A percentile compares a stretch with the other conserved stretches of the same genome.
Evolutionary conservation across 2,888 invertebrate species (phyloP).

Genomic region (Drosophila ustulata): DNA sequence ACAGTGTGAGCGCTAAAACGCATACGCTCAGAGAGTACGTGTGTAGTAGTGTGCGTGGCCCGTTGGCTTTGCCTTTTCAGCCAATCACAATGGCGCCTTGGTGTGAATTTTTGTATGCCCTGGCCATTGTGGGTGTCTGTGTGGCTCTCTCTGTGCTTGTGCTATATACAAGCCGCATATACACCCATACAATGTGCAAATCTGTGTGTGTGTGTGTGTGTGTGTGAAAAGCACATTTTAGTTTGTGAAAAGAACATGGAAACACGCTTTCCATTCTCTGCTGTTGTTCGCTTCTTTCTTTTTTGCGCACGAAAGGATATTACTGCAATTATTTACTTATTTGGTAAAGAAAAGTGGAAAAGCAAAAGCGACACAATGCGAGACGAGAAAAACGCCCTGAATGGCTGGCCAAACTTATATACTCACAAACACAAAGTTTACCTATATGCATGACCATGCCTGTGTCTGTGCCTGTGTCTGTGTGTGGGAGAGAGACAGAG

Average conservation of each 20-base stretch:
- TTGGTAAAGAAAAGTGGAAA: constrained; percentile 74
- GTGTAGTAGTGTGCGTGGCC: constrained; percentile 45
- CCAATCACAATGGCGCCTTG: constrained; percentile 84
- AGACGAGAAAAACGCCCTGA: constrained; percentile 51
- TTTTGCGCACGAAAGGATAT: constrained; percentile 77
- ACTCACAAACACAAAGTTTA: constrained; percentile 25
- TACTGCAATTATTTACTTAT: constrained; percentile 80
- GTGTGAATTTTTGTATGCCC: constrained; percentile 83
- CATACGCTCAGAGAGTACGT: constrained; percentile 39
- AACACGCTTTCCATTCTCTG: constrained; percentile 78
- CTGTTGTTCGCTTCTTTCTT: constrained; percentile 70
- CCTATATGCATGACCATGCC: constrained; percentile 30
- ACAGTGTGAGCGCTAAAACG: constrained; percentile 55
- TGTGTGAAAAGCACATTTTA: constrained; percentile 72
- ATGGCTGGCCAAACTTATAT: constrained; percentile 53
- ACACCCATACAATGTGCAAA: constrained; percentile 35
- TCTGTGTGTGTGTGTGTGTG: constrained; percentile 33
- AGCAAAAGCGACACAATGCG: constrained; percentile 60
- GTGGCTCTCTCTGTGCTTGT: constrained; percentile 69
- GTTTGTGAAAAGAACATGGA: constrained; percentile 76
- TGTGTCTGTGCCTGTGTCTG: not conserved
- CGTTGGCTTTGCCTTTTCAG: constrained; percentile 74
- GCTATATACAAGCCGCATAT: constrained; percentile 61
- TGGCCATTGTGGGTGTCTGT: constrained; percentile 75
- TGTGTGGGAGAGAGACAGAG: constrained; percentile 1